A percentile compares a stretch with the other conserved stretches of the same genome.
Evolutionary conservation across 2,888 invertebrate species (phyloP).

Genomic region (Xestia xanthographa): DNA sequence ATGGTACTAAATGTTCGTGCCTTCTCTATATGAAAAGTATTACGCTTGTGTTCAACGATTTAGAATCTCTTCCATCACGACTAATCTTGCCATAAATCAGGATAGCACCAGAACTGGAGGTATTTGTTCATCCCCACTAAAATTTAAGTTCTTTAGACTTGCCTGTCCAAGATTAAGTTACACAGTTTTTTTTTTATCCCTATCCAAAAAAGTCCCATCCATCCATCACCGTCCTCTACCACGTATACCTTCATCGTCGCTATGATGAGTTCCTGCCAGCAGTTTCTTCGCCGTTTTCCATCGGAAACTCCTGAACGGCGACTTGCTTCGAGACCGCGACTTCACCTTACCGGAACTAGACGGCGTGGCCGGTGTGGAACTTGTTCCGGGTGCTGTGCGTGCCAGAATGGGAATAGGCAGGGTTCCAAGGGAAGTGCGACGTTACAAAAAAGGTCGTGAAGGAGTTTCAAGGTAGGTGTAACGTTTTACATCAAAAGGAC

Average conservation of each 20-base stretch:
- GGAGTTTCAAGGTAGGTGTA: slow-evolving; percentile 46
- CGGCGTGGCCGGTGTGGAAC: slow-evolving; percentile 85
- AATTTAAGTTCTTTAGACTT: too few species aligned
- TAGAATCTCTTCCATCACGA: too few species aligned
- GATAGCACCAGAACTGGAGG: not conserved
- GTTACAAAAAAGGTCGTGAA: slow-evolving; percentile 44
- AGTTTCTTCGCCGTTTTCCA: slow-evolving; percentile 95
- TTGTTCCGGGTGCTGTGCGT: slow-evolving; percentile 83
- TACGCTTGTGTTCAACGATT: not conserved
- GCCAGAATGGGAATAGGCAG: slow-evolving; percentile 66
- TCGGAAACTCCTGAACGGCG: slow-evolving; percentile 97
- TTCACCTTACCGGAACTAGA: slow-evolving; percentile 92
- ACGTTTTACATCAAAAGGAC: slow-evolving; percentile 35
- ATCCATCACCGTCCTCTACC: slow-evolving; percentile 79
- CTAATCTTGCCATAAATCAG: not conserved
- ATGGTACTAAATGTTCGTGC: not conserved
- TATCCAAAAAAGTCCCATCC: slow-evolving; percentile 26
- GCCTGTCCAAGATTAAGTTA: not conserved
- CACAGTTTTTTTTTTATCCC: not conserved
- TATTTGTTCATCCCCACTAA: not conserved
- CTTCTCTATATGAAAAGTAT: not conserved
- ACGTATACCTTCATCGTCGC: slow-evolving; percentile 95
- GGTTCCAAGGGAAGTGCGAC: slow-evolving; percentile 48
- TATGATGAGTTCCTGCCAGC: slow-evolving; percentile 92
- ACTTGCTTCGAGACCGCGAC: slow-evolving; percentile 97